Evolutionary conservation across 2,888 invertebrate species (phyloP), one percentile per base, ranked within the genome.

Genomic region (Andricus curvator): DNA sequence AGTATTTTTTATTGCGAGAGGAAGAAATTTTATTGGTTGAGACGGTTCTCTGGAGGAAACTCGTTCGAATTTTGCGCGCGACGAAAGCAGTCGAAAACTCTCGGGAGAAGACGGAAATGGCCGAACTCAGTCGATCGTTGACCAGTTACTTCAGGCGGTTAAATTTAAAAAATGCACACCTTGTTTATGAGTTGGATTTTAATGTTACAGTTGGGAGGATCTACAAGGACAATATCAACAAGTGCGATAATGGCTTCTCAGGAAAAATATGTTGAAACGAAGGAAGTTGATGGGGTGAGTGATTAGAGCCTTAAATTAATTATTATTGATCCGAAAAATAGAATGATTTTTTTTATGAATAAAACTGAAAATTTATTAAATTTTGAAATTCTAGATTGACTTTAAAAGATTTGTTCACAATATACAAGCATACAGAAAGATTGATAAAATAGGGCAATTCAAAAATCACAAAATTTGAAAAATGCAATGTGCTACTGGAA

Each of bases 121-220:
- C n/a, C 80, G 78, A 66, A 78, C 66, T 76, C 20, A 9, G 9
- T 62, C 82, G 82, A 80, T 41, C 25, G 25, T 15, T 62, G 64
- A 81, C 83, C 81, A 83, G 60, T 78, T 11, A 22, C 11, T 22
- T 51, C 29, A 60, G 65, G 74, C 79, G 74, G 74, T 41, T 33
- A 29, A 33, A 67, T 37, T 67, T 44, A 64, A 77, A 77, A 60
- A 77, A 22, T 17, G 29, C 13, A 9, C n/a, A 25, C 44, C 77
- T 51, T 68, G 77, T 80, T 66, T 56, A 80, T 79, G 17, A 33
- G 25, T 74, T 78, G 60, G 20, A 60, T 74, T n/a, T 84, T 33
- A 83, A 84, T 85, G 80, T 88, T 88, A 48, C 85, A 91, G 91
- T 85, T 88, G 79, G 85, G 85, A 85, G 87, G 84, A 88, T 87